Conservation (phyloP, 2,888 invertebrate species). For the Asteroscopus sphinx region DNA sequence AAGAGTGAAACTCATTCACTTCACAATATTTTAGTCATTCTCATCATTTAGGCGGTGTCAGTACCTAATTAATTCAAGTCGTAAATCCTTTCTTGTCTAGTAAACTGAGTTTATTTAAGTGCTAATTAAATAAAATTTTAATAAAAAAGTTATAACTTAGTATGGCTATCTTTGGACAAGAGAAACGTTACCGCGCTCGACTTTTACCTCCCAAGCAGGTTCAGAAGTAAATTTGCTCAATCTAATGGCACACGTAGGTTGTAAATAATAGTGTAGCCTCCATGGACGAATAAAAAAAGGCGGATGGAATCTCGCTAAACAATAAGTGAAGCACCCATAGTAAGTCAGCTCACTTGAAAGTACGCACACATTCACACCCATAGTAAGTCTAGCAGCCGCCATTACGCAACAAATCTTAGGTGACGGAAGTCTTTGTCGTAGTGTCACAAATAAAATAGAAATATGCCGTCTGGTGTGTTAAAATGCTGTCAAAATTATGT, state of each 20-base stretch:
- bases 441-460: too few species aligned
- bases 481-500: too few species aligned
- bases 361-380: too few species aligned
- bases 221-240: slow-evolving; percentile 17
- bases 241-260: slow-evolving; percentile 5
- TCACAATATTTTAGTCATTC: slow-evolving; percentile 9
- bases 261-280: slow-evolving; percentile 10
- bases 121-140: slow-evolving; percentile 1
- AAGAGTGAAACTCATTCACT: slow-evolving; percentile 19
- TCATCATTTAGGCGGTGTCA: slow-evolving; percentile 4
- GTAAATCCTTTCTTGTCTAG: slow-evolving; percentile 4
- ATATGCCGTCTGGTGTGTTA: too few species aligned
- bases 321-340: too few species aligned
- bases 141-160: slow-evolving; percentile 3
- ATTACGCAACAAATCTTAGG: too few species aligned
- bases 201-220: slow-evolving; percentile 6
- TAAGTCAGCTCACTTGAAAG: too few species aligned
- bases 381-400: too few species aligned
- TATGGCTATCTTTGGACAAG: not conserved
- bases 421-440: too few species aligned
- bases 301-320: too few species aligned
- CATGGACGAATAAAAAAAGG: too few species aligned
- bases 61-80: slow-evolving; percentile 19
- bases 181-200: not conserved
- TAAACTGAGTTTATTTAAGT: slow-evolving; percentile 6